Evolutionary conservation across 2,888 invertebrate species (phyloP).

Genomic region (Perdita meconis): DNA sequence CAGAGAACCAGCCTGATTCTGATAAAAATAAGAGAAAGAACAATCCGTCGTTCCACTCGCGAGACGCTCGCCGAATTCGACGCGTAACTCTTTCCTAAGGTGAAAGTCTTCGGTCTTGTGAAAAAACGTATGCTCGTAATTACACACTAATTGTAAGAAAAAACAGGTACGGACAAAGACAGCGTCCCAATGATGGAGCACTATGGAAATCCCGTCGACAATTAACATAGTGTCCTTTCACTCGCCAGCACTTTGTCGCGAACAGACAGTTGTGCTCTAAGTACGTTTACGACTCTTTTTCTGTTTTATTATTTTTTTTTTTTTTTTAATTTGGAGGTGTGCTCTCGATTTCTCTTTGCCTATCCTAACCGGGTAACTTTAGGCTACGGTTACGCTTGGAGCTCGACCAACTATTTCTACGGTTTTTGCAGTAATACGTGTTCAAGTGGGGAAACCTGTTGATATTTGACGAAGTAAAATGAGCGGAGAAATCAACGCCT

Average conservation of each 20-base stretch:
- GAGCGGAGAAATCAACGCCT: constrained; percentile 24
- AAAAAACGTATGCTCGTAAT: constrained; percentile 36
- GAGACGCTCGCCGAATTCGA: constrained; percentile 3
- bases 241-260: constrained; percentile 34
- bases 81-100: not conserved
- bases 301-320: constrained; percentile 12
- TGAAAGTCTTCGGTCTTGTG: constrained; percentile 43
- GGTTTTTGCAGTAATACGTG: constrained; percentile 8
- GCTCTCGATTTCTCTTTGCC: constrained; percentile 24
- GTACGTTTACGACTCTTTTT: constrained; percentile 56
- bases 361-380: constrained; percentile 48
- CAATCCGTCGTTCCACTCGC: not conserved
- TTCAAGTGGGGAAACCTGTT: not conserved
- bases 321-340: constrained; percentile 38
- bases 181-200: constrained; percentile 36
- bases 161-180: constrained; percentile 61
- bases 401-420: constrained; percentile 38
- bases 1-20: not conserved
- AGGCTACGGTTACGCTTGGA: constrained; percentile 51
- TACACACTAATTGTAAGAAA: constrained; percentile 61
- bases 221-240: constrained; percentile 33
- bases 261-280: constrained; percentile 58
- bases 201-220: constrained; percentile 34
- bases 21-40: not conserved
- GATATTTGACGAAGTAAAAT: not conserved